phyloP scores from a whole-genome alignment of 2,797 vertebrate genomes.

The Valencia hispanica region DNA sequence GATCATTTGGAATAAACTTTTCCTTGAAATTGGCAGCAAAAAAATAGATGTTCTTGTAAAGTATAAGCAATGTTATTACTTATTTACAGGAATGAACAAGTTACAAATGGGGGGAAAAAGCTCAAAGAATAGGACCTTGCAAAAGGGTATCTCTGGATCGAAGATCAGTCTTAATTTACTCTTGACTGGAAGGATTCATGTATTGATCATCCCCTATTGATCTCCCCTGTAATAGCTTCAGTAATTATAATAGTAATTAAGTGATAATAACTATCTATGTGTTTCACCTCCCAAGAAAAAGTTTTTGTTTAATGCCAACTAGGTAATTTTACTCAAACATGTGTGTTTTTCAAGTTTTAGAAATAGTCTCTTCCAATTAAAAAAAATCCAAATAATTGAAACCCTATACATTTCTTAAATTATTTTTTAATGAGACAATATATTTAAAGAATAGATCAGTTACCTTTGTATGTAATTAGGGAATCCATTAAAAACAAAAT shows the following conservation, averaged over 20 bases:
- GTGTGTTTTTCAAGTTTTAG: not conserved
- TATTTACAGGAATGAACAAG: not conserved
- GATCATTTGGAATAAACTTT: constrained; percentile 6
- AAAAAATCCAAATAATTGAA: not conserved
- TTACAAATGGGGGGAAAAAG: not conserved
- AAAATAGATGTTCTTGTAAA: not conserved
- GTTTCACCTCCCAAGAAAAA: not conserved
- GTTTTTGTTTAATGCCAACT: not conserved
- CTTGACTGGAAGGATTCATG: not conserved
- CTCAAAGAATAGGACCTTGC: not conserved
- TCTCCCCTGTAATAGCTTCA: too few species aligned
- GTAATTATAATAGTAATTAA: too few species aligned
- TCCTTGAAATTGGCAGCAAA: not conserved
- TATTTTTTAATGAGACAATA: not conserved
- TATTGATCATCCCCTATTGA: not conserved
- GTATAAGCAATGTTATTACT: not conserved
- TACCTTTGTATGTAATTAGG: not conserved
- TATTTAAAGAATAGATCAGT: not conserved
- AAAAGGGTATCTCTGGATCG: not conserved
- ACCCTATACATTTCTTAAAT: not conserved
- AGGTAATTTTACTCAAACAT: too few species aligned
- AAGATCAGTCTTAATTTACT: not conserved
- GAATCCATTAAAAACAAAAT: not conserved
- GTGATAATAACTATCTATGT: not conserved
- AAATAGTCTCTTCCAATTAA: not conserved